Evolutionary conservation across 2,113 vertebrate genomes (phyloP).

Genomic region (Nerophis ophidion): DNA sequence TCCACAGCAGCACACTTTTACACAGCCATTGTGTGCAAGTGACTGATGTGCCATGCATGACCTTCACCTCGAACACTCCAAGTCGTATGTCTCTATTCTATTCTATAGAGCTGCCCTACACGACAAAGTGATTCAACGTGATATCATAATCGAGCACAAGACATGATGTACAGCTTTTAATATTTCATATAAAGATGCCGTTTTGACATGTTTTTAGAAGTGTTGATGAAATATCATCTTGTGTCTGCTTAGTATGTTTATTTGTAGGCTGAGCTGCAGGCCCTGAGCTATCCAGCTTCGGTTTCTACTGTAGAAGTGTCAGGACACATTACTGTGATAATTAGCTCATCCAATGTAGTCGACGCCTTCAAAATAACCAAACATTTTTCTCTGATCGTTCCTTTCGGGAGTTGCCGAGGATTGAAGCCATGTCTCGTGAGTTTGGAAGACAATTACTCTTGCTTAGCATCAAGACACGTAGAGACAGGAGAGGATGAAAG

Average conservation of each 20-base stretch:
- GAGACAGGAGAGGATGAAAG: neutral
- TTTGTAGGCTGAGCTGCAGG: conserved; percentile 10
- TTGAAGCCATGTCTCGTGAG: neutral
- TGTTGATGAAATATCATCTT: conserved; percentile 2
- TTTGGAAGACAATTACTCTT: neutral
- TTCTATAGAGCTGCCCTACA: conserved; percentile 7
- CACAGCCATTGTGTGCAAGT: conserved; percentile 33
- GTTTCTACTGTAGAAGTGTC: conserved; percentile 27
- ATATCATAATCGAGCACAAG: conserved; percentile 21
- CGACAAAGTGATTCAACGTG: conserved; percentile 18
- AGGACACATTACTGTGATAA: conserved; percentile 28
- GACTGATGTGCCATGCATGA: conserved; percentile 39
- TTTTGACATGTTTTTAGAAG: neutral
- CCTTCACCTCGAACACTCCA: conserved; percentile 29
- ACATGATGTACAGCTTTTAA: conserved; percentile 17
- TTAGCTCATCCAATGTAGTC: neutral
- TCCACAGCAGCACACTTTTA: conserved; percentile 27
- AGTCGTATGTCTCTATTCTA: conserved; percentile 5
- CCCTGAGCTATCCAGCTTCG: conserved; percentile 25
- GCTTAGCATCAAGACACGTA: conserved; percentile 1
- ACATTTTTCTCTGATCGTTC: neutral
- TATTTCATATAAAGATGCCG: conserved; percentile 16
- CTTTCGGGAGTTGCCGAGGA: neutral
- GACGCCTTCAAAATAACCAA: neutral
- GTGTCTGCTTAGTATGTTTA: conserved; percentile 6